Base-by-base conservation (phyloP, 2,888 invertebrate genomes). In the Epirrhoe tristata region DNA sequence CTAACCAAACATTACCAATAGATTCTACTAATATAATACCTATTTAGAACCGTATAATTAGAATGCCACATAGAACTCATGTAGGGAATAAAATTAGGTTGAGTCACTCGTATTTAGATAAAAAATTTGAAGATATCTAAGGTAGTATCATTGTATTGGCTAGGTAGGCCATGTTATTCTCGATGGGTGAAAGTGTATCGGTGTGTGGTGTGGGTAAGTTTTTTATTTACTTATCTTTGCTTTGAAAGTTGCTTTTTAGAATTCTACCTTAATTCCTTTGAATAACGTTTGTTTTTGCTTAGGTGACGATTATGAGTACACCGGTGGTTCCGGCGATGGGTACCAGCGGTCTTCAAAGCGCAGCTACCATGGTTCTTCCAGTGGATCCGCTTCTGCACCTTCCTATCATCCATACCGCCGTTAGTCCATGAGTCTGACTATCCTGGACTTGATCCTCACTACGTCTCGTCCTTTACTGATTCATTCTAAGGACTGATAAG, bases 171-270 rank as follows among this genome's bases (percentile, higher is more conserved):
- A 64, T 58, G 54, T 62, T 55, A 58, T 51, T 17, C 52, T 68
- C 67, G 14, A 51, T 52, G 79, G 74, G 81, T 81, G 83, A 81
- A 79, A 75, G 59, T 60, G 61, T 66, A 56, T 58, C 79, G 89
- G 91, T 89, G 91, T 90, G 92, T 92, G 92, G 90, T 92, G 92
- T 90, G 91, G 79, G 91, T 92, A 89, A 92, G 91, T 90, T 63
- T 78, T 78, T 70, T 73, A 74, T 78, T 82, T 55, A 51, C 70
- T 63, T 65, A 55, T 66, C 62, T 62, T 61, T 68, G 78, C 77
- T 78, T 73, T 63, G 17, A 66, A 63, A 14, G 46, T 78, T 73
- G 74, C 77, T 77, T 61, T 70, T 50, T 36, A 34, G 67, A 43
- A 34, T 59, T 60, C 66, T 58, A 72, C 67, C 56, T 31, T 68